phyloP scores from a whole-genome alignment of 2,797 vertebrate genomes.

The Orientallactaga sibirica region DNA sequence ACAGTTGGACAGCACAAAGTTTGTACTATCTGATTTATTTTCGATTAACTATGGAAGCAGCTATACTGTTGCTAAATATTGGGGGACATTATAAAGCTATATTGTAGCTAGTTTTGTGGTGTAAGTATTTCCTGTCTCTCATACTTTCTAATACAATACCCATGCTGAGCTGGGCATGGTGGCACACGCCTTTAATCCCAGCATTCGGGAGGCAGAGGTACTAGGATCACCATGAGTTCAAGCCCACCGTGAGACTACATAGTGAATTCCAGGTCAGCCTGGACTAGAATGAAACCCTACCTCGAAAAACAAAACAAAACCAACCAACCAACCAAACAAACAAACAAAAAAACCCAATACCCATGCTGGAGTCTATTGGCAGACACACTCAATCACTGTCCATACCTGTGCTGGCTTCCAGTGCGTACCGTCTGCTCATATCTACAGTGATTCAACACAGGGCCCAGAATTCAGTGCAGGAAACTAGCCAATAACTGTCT shows the following conservation, averaged over 20 bases:
- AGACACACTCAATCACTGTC: neutral
- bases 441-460: neutral
- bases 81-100: conserved; percentile 19
- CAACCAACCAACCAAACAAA: no score
- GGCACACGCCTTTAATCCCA: no score
- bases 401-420: neutral
- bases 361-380: neutral
- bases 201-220: no score
- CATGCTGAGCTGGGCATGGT: neutral
- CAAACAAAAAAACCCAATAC: no score
- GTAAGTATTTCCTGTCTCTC: neutral
- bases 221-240: no score
- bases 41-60: neutral
- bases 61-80: neutral
- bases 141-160: neutral
- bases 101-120: neutral
- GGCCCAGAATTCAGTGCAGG: neutral
- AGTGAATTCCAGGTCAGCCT: no score
- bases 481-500: neutral
- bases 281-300: no score
- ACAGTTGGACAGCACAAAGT: neutral
- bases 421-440: neutral
- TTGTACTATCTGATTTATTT: neutral
- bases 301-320: no score
- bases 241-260: no score